Conservation (phyloP, 92 coral and sea anemone genomes). For the Scolanthus callimorphus region DNA sequence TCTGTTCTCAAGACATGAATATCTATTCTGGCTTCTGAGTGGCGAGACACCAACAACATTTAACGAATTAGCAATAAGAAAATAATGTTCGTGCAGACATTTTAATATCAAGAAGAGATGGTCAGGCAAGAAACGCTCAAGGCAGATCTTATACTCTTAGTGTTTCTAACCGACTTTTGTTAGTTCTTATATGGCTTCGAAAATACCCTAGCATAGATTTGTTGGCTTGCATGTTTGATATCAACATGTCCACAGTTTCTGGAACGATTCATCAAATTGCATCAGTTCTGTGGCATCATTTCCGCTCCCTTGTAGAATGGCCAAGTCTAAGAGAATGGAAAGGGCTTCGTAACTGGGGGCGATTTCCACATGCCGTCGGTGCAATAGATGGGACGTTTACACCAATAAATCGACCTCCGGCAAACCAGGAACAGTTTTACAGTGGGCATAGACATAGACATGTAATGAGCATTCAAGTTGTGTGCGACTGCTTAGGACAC, state of each 20-base stretch:
- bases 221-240: conserved; percentile 1
- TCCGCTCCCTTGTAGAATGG: background rate
- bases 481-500: too few relatives aligned
- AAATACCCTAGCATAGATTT: conserved; percentile 4
- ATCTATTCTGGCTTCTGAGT: too few relatives aligned
- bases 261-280: conserved; percentile 2
- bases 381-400: conserved; percentile 5
- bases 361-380: conserved; percentile 1
- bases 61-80: too few relatives aligned
- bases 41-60: too few relatives aligned
- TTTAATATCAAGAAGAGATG: too few relatives aligned
- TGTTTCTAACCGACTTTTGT: conserved; percentile 9
- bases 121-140: too few relatives aligned
- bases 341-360: background rate
- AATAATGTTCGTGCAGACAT: too few relatives aligned
- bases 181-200: conserved; percentile 4
- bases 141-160: too few relatives aligned
- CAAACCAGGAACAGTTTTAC: background rate
- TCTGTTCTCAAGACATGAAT: too few relatives aligned
- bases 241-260: conserved; percentile 13
- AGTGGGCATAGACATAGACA: conserved; percentile 8
- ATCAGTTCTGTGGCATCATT: conserved; percentile 6
- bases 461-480: conserved; percentile 2
- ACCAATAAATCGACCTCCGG: conserved; percentile 5
- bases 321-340: conserved; percentile 2